Percentiles rank a stretch among this genome's conserved stretches.
Evolutionary conservation across 2,888 invertebrate genomes (phyloP).

Genomic region (Nysson spinosus): DNA sequence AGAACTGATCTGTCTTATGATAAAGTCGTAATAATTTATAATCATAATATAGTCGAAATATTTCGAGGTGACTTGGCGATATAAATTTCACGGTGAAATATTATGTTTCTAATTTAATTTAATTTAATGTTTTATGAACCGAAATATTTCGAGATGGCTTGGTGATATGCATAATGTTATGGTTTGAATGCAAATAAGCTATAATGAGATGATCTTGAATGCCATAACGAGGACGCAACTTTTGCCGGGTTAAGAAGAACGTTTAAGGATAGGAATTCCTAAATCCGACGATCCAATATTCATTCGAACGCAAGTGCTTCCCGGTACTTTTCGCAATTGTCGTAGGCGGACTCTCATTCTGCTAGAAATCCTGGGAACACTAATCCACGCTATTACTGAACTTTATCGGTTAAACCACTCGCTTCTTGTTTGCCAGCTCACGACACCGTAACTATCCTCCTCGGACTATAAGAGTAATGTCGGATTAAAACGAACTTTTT

Average conservation of each 20-base stretch:
- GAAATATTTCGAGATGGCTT: neutral
- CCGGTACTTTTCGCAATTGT: conserved; percentile 40
- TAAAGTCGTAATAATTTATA: no score
- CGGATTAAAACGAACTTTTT: neutral
- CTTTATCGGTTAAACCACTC: conserved; percentile 50
- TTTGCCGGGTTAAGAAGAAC: neutral
- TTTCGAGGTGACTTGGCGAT: no score
- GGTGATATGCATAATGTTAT: no score
- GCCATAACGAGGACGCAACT: conserved; percentile 7
- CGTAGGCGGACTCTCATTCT: conserved; percentile 25
- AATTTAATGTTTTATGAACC: neutral
- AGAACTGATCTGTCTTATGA: no score
- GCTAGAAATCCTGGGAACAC: conserved; percentile 27
- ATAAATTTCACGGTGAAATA: no score
- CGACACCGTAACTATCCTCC: conserved; percentile 23
- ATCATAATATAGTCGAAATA: no score
- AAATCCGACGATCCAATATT: conserved; percentile 43
- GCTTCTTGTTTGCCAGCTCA: conserved; percentile 39
- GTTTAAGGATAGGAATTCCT: conserved; percentile 23
- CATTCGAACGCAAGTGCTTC: conserved; percentile 24
- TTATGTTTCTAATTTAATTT: no score
- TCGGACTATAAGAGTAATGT: neutral
- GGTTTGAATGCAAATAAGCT: no score
- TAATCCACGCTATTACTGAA: conserved; percentile 55
- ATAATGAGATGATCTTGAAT: neutral